Percentiles rank a stretch among this genome's conserved stretches.
phyloP scores from a whole-genome alignment of 1,140 invertebrate species.

The Formica selysi region DNA sequence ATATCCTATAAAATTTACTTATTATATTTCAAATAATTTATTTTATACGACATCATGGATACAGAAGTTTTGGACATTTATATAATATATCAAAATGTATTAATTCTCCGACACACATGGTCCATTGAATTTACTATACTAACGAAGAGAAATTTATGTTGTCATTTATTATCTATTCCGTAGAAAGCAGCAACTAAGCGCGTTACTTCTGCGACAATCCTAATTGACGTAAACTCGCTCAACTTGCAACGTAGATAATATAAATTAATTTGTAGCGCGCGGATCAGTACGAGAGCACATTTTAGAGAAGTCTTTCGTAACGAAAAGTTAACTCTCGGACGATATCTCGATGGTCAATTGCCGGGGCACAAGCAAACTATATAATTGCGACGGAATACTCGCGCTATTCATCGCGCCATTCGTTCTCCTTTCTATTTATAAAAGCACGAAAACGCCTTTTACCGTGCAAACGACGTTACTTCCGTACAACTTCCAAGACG shows the following conservation, averaged over 20 bases:
- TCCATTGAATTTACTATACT: constrained; percentile 13
- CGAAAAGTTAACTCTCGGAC: constrained; percentile 15
- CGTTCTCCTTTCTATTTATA: constrained; percentile 31
- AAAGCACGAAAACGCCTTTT: constrained; percentile 23
- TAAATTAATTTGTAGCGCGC: constrained; percentile 43
- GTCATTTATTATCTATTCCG: constrained; percentile 47
- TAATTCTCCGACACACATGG: not conserved
- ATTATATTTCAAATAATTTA: not conserved
- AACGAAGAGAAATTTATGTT: constrained; percentile 24
- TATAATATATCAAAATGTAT: constrained; percentile 11
- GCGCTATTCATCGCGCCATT: constrained; percentile 13
- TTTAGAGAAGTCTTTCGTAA: constrained; percentile 22
- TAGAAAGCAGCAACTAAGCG: constrained; percentile 33
- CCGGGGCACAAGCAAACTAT: not conserved
- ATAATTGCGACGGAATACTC: constrained; percentile 35
- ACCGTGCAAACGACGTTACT: constrained; percentile 7
- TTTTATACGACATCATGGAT: not conserved
- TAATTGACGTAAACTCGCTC: constrained; percentile 26
- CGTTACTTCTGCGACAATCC: constrained; percentile 41
- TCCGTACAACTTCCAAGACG: constrained; percentile 33
- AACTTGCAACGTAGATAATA: constrained; percentile 35
- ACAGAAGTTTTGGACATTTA: not conserved
- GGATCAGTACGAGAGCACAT: constrained; percentile 35
- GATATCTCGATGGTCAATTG: constrained; percentile 26
- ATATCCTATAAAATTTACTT: not conserved